Evolutionary conservation across 2,888 invertebrate genomes (phyloP), one percentile per base, ranked within the genome.

Genomic region (Hipparchia sbordonii): DNA sequence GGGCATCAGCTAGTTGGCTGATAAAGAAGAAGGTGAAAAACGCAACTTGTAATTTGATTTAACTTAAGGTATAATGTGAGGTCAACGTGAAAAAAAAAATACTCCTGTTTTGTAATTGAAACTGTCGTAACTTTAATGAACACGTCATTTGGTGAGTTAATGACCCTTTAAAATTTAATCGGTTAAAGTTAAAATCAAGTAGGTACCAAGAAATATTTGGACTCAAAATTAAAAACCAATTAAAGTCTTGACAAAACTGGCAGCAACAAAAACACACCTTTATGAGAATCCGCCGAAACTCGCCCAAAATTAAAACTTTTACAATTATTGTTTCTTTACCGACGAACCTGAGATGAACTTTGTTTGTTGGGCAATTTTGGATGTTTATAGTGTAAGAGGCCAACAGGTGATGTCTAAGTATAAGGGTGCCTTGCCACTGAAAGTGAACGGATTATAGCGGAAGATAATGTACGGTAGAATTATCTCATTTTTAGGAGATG

Each of bases 261-360:
- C 10, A 52, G 33, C 54, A 70, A 56, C 33, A 45, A 48, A 60
- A 70, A 67, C 63, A 39, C 9, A 59, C 62, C 54, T 70, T 39
- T 73, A 71, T 72, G 63, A 48, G 75, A 74, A 76, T 71, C 71
- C 72, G 72, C 73, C 68, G 73, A 79, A 81, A 79, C 74, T 71
- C 72, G 71, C 78, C 74, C 66, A 72, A 76, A 80, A 79, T 79
- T 79, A 80, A 82, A 85, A 82, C 81, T 82, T 82, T 79, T 65
- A 78, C 79, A 81, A 82, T 83, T 79, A 82, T 81, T 81, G 78
- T 78, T 78, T 78, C 75, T 72, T 76, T 78, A 78, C 75, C 75
- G 78, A 78, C 80, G 74, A 79, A 81, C 77, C 71, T 75, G 79
- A 78, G 77, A 79, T 78, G 75, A 76, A 78, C 77, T 77, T 80